Percentiles rank a stretch among this genome's conserved stretches.
Evolutionary conservation across 2,888 invertebrate genomes (phyloP).

Genomic region (Rhyacophila evoluta): DNA sequence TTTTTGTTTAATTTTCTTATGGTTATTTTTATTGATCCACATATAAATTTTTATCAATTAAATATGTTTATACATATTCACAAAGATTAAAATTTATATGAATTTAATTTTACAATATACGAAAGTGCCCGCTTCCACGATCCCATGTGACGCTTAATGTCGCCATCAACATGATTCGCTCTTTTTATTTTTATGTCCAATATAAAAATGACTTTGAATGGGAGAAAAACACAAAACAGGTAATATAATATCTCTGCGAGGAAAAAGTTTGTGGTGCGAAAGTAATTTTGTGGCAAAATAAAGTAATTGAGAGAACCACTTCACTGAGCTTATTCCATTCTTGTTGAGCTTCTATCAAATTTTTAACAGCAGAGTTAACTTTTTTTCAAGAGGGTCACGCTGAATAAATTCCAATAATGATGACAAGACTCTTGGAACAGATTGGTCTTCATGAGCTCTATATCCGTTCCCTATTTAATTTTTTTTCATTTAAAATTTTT

Average conservation of each 20-base stretch:
- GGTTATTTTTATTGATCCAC: too few relatives aligned
- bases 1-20: too few relatives aligned
- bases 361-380: not conserved
- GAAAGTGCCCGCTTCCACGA: not conserved
- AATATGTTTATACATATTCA: too few relatives aligned
- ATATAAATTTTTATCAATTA: too few relatives aligned
- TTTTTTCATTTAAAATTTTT: too few relatives aligned
- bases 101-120: not conserved
- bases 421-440: not conserved
- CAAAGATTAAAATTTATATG: not conserved
- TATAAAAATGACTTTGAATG: constrained; percentile 18
- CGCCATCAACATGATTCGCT: not conserved
- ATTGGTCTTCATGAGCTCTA: not conserved
- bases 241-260: not conserved
- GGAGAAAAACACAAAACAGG: constrained; percentile 11
- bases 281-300: constrained; percentile 9
- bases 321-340: constrained; percentile 17
- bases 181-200: not conserved
- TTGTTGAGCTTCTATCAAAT: not conserved
- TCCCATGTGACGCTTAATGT: not conserved
- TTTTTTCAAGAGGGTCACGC: not conserved
- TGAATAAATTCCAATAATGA: not conserved
- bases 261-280: not conserved
- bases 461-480: too few relatives aligned
- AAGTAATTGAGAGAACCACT: constrained; percentile 7